Base-by-base conservation (phyloP, 2,797 vertebrate genomes). In the Arrhamphus sclerolepis region DNA sequence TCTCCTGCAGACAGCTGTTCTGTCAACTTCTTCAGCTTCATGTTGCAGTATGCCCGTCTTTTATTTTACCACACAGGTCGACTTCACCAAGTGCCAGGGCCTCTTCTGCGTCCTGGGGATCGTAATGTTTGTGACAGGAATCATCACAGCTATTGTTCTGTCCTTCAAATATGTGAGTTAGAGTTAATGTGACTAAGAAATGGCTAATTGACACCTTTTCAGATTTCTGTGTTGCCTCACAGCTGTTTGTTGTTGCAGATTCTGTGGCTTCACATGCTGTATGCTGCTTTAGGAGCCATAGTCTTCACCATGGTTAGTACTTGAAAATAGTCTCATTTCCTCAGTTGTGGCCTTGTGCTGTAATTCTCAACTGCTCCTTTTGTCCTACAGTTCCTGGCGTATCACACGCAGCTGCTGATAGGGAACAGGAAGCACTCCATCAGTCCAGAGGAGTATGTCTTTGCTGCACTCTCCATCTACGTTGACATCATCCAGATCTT, bases 401-500 rank as follows among this genome's bases (percentile, higher is more conserved):
- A 96, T 9, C 95, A 98, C 87, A 99, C 98, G 0, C 98, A 99
- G 81, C 87, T 98, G 53, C 92, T 99, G 62, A 92, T 99, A 46
- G 98, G 98, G 6, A 98, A 99, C 90, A 90, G 97, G 83, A 97
- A 96, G 84, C 85, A 97, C 72, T 92, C 95, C 2, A 94, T 99
- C 82, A 92, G 91, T 56, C 94, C 95, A 0, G 98, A 99, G 83
- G 97, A 99, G 58, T 98, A 99, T 0, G 65, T 99, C 69, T 98
- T 93, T 0, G 98, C 93, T 0, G 97, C 98, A 1, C 92, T 99
- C 59, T 93, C 94, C 66, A 92, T 99, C 86, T 99, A 99, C 67
- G 93, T 95, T 0, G 96, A 99, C 65, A 95, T 99, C 2, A 3
- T 98, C 75, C 94, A 98, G 84, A 98, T 99, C 85, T 99, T 99